Percentiles rank a stretch among this genome's conserved stretches.
phyloP scores from a whole-genome alignment of 1,140 invertebrate species.

The Manduca sexta region DNA sequence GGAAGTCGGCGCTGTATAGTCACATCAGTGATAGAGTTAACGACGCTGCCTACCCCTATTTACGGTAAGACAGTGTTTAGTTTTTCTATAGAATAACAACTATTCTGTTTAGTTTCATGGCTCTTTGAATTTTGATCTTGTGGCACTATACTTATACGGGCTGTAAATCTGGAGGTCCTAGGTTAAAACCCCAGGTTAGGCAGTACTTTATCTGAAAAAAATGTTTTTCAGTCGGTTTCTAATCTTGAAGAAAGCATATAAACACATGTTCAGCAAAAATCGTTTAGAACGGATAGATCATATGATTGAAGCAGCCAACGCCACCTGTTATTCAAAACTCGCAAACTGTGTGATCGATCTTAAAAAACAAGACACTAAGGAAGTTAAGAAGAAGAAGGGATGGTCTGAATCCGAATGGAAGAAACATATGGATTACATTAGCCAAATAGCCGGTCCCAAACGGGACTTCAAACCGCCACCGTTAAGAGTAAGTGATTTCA shows the following conservation, averaged over 20 bases:
- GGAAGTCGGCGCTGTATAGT: constrained; percentile 40
- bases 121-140: too few relatives aligned
- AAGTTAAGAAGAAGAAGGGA: constrained; percentile 49
- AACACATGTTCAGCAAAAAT: constrained; percentile 37
- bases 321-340: constrained; percentile 50
- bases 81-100: too few relatives aligned
- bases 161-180: constrained; percentile 2
- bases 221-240: constrained; percentile 46
- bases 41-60: constrained; percentile 51
- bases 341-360: constrained; percentile 54
- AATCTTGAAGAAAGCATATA: constrained; percentile 43
- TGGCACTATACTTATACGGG: too few relatives aligned
- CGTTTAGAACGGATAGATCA: constrained; percentile 49
- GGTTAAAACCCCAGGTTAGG: too few relatives aligned
- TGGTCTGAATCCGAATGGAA: constrained; percentile 63
- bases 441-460: constrained; percentile 44
- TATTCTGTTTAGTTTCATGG: too few relatives aligned
- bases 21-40: constrained; percentile 41
- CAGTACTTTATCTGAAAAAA: neutral
- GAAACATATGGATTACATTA: constrained; percentile 64
- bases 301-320: constrained; percentile 55
- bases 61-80: constrained; percentile 30
- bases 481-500: constrained; percentile 26
- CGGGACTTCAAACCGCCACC: constrained; percentile 34
- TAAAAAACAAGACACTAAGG: constrained; percentile 49